A percentile compares a stretch with the other conserved stretches of the same genome.
These are phyloP conservation scores for Petrocephalus schoutedeni DNA, from an alignment of 2,797 vertebrate species.

Conservation along the genomic window DNA sequence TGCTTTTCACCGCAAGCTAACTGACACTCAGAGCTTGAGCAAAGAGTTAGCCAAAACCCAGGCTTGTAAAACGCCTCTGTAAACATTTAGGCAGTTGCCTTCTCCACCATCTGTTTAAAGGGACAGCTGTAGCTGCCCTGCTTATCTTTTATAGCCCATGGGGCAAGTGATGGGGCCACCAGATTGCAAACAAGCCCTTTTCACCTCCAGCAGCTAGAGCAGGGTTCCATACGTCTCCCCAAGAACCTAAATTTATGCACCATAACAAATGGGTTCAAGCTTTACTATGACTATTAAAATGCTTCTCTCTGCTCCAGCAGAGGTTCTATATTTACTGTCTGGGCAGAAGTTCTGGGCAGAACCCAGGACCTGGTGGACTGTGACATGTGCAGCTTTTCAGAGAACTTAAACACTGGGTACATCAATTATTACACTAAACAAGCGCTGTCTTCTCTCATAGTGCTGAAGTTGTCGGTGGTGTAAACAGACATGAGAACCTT, in stretches of 20 bases:
- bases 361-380: neutral
- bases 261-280: neutral
- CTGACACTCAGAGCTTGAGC: constrained; percentile 4
- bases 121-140: constrained; percentile 12
- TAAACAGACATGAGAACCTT: neutral
- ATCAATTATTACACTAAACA: constrained; percentile 8
- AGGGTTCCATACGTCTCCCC: neutral
- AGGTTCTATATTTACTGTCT: neutral
- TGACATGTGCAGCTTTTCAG: neutral
- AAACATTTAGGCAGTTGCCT: constrained; percentile 15
- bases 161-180: neutral
- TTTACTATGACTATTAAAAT: neutral
- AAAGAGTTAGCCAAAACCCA: neutral
- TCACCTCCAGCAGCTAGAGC: neutral
- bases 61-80: constrained; percentile 1
- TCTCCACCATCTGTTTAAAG: constrained; percentile 15
- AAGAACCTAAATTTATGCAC: neutral
- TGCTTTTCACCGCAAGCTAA: neutral
- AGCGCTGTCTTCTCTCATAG: neutral
- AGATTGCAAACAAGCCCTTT: neutral
- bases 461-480: neutral
- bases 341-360: neutral
- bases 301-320: neutral
- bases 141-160: neutral
- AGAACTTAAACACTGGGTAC: neutral